Evolutionary conservation across 2,797 vertebrate genomes (phyloP).

Genomic region (Sphaeramia orbicularis): DNA sequence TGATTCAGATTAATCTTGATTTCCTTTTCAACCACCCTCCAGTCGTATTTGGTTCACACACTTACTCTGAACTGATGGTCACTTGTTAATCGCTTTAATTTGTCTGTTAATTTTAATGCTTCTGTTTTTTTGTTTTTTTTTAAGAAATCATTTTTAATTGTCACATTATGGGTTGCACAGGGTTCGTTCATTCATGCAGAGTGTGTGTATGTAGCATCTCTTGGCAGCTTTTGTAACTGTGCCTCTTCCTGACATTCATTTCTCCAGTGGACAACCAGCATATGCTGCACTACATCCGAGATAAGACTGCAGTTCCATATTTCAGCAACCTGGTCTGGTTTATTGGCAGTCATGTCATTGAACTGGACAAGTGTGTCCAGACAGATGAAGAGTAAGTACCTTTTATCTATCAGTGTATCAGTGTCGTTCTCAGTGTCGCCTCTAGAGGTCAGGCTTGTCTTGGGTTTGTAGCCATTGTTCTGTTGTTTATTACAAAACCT

Average conservation of each 20-base stretch:
- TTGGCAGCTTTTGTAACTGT: constrained; percentile 16
- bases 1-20: background rate
- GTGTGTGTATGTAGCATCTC: background rate
- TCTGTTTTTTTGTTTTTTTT: background rate
- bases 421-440: constrained; percentile 30
- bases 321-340: constrained; percentile 99
- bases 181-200: background rate
- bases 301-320: constrained; percentile 98
- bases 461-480: constrained; percentile 6
- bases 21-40: constrained; percentile 15
- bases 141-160: constrained; percentile 12
- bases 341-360: constrained; percentile 98
- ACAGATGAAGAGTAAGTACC: constrained; percentile 96
- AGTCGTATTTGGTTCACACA: constrained; percentile 8
- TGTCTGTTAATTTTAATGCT: background rate
- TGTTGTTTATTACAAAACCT: background rate
- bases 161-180: constrained; percentile 21
- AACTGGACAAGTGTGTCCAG: constrained; percentile 98
- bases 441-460: constrained; percentile 62
- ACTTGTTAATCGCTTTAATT: constrained; percentile 29
- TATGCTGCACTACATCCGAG: constrained; percentile 98
- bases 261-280: constrained; percentile 97
- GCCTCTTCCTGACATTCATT: constrained; percentile 19
- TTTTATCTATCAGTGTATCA: background rate
- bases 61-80: constrained; percentile 25